Conservation (phyloP, 2,888 invertebrate genomes). For the Coenonympha arcania region DNA sequence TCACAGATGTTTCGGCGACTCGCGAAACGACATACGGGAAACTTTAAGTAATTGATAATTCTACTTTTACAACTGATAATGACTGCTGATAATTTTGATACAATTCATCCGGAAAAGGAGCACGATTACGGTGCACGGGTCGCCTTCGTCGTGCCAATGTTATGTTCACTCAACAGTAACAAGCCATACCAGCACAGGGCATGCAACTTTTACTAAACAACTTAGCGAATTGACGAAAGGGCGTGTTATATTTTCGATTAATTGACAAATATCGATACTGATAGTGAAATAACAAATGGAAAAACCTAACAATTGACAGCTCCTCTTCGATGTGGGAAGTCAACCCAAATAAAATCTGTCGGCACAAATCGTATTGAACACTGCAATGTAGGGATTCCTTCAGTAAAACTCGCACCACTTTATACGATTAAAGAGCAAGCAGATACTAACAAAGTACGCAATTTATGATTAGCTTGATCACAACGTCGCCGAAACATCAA, state of each 20-base stretch:
- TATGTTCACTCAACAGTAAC: constrained; percentile 72
- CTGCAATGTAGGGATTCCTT: constrained; percentile 39
- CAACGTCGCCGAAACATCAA: constrained; percentile 75
- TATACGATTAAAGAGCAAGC: constrained; percentile 38
- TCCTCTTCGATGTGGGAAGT: constrained; percentile 61
- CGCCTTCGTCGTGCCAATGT: constrained; percentile 67
- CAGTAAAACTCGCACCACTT: constrained; percentile 41
- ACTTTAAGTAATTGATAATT: constrained; percentile 29
- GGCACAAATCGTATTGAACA: constrained; percentile 56
- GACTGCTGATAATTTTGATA: constrained; percentile 37
- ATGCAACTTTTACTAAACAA: constrained; percentile 46
- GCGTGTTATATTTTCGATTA: constrained; percentile 26
- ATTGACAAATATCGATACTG: constrained; percentile 28
- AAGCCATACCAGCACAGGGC: constrained; percentile 61
- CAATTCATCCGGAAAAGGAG: constrained; percentile 44
- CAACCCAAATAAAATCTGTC: constrained; percentile 64
- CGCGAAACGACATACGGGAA: constrained; percentile 29
- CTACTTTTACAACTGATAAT: constrained; percentile 27
- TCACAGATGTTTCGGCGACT: constrained; percentile 64
- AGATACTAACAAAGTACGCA: constrained; percentile 48
- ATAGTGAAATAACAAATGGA: constrained; percentile 48
- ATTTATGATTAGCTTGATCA: constrained; percentile 67
- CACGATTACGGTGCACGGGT: constrained; percentile 49
- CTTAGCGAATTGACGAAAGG: constrained; percentile 27
- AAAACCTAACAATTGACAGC: constrained; percentile 67